Evolutionary conservation across 2,888 invertebrate species (phyloP).

Genomic region (Cetonia aurata): DNA sequence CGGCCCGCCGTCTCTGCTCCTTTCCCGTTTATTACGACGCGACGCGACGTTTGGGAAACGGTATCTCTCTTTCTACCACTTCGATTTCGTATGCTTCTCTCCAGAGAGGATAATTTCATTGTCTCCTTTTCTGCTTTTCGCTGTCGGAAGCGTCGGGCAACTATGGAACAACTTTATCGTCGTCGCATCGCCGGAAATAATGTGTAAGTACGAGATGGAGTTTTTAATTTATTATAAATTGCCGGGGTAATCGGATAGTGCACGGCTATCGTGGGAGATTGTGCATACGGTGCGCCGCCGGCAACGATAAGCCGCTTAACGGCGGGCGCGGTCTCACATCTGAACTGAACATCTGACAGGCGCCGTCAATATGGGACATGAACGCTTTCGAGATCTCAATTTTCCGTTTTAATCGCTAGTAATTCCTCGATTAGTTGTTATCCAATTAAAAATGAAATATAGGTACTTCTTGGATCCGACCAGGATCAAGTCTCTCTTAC

Average conservation of each 20-base stretch:
- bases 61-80: not conserved
- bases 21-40: not conserved
- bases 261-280: not conserved
- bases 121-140: slow-evolving; percentile 2
- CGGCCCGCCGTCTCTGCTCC: not conserved
- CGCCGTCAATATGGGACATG: too few relatives aligned
- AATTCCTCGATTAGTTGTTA: too few relatives aligned
- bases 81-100: not conserved
- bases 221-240: slow-evolving; percentile 59
- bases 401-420: too few relatives aligned
- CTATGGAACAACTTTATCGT: not conserved
- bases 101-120: slow-evolving; percentile 11
- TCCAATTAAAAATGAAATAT: too few relatives aligned
- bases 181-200: not conserved
- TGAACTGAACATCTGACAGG: too few relatives aligned
- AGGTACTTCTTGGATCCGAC: too few relatives aligned
- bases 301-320: slow-evolving; percentile 5
- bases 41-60: slow-evolving; percentile 48
- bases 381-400: too few relatives aligned
- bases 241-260: slow-evolving; percentile 56
- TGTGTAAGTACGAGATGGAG: slow-evolving; percentile 13
- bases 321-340: not conserved
- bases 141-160: not conserved
- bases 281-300: not conserved
- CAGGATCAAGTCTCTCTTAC: too few relatives aligned